A percentile compares a stretch with the other conserved stretches of the same genome.
Conservation (phyloP, 2,113 vertebrate species). For the Pelodiscus sinensis region DNA sequence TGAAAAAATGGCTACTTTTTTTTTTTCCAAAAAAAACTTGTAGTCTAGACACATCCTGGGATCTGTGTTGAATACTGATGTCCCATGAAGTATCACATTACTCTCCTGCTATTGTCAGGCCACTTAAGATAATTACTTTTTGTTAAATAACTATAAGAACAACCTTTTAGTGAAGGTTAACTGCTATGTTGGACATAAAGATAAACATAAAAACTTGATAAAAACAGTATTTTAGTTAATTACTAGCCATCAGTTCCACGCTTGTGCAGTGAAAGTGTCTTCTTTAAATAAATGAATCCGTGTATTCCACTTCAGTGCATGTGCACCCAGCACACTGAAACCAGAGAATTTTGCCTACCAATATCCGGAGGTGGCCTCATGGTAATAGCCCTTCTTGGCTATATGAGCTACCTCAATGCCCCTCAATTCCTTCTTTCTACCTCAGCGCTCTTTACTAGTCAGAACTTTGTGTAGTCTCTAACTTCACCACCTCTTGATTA, state of each 20-base stretch:
- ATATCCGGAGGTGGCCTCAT: neutral
- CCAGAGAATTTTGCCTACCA: neutral
- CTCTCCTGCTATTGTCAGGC: neutral
- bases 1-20: too few relatives aligned
- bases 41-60: too few relatives aligned
- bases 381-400: neutral
- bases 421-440: neutral
- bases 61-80: neutral
- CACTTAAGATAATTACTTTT: neutral
- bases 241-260: neutral
- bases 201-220: neutral
- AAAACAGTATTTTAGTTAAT: slow-evolving; percentile 30
- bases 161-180: neutral
- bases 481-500: neutral
- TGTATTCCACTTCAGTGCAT: neutral
- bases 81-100: fast-evolving
- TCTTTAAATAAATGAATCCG: neutral
- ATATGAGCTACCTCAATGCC: neutral
- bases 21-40: too few relatives aligned
- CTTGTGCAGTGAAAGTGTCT: neutral
- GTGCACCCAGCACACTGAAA: neutral
- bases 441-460: neutral
- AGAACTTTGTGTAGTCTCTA: neutral
- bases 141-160: neutral
- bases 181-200: neutral